Percentiles rank a stretch among this genome's conserved stretches.
phyloP scores from a whole-genome alignment of 2,113 vertebrate species.

The Dunckerocampus dactyliophorus region DNA sequence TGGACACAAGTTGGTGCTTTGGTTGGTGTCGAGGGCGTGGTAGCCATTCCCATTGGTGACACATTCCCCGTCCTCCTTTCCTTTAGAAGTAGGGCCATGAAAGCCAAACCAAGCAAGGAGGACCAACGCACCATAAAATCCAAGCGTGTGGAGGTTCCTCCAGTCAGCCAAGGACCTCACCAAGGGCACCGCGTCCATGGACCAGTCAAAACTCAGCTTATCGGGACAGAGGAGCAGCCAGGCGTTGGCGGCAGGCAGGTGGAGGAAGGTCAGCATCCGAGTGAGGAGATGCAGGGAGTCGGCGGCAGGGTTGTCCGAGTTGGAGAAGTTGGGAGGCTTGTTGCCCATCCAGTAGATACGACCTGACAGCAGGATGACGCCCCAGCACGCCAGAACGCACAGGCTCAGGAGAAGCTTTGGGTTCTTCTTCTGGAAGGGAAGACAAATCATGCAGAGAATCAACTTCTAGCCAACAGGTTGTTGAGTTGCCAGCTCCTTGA shows the following conservation, averaged over 20 bases:
- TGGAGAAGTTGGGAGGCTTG: slow-evolving; percentile 96
- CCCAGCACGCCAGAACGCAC: slow-evolving; percentile 82
- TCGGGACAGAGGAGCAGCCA: slow-evolving; percentile 94
- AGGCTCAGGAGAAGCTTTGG: slow-evolving; percentile 80
- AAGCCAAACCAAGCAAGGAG: slow-evolving; percentile 80
- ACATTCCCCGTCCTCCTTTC: slow-evolving; percentile 82
- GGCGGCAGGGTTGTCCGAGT: slow-evolving; percentile 97
- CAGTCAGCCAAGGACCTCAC: slow-evolving; percentile 82
- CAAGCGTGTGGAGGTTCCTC: slow-evolving; percentile 92
- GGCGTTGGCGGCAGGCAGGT: slow-evolving; percentile 89
- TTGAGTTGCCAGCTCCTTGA: too few species aligned
- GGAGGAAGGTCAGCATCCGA: slow-evolving; percentile 86
- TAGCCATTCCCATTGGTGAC: slow-evolving; percentile 87
- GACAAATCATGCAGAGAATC: not conserved
- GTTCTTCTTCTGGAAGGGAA: slow-evolving; percentile 82
- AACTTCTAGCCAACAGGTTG: too few species aligned
- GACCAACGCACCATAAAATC: slow-evolving; percentile 84
- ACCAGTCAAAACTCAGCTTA: slow-evolving; percentile 98
- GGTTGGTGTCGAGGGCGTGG: slow-evolving; percentile 77
- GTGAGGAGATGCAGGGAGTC: slow-evolving; percentile 86
- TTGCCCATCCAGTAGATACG: slow-evolving; percentile 99
- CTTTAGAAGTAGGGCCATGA: slow-evolving; percentile 52
- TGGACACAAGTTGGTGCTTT: slow-evolving; percentile 63
- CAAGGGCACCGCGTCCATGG: slow-evolving; percentile 96
- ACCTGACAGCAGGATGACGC: slow-evolving; percentile 79